These are phyloP conservation scores for Dasyornis broadbenti DNA, from an alignment of 2,113 vertebrate species.

Conservation along the genomic window DNA sequence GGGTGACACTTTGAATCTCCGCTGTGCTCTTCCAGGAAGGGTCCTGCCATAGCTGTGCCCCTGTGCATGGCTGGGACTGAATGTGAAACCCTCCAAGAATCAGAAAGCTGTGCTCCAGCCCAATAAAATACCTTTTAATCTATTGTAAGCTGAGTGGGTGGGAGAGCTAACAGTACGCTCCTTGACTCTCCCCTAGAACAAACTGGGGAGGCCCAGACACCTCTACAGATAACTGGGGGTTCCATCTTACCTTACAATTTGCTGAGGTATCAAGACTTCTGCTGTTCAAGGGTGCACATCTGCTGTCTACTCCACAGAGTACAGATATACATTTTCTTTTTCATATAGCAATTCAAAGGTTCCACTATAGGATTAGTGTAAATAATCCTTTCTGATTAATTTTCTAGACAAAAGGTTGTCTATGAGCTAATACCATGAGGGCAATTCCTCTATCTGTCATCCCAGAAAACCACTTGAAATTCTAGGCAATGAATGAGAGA, in stretches of 20 bases:
- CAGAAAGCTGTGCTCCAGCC: neutral
- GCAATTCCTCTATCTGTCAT: neutral
- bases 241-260: neutral
- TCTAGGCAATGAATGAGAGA: neutral
- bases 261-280: neutral
- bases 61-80: neutral
- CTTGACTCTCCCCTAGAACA: neutral
- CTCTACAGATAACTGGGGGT: neutral
- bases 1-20: neutral
- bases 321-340: neutral
- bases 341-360: neutral
- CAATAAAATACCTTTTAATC: neutral
- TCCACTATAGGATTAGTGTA: neutral
- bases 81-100: neutral
- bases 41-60: rapidly evolving
- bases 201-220: neutral
- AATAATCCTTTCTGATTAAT: neutral
- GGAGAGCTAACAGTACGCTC: neutral
- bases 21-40: neutral
- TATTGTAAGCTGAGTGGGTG: neutral
- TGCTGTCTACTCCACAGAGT: neutral
- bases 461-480: neutral
- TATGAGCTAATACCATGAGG: neutral
- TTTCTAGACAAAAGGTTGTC: neutral
- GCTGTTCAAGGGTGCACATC: neutral